phyloP scores from a whole-genome alignment of 2,113 vertebrate species.

The Mesitornis unicolor region DNA sequence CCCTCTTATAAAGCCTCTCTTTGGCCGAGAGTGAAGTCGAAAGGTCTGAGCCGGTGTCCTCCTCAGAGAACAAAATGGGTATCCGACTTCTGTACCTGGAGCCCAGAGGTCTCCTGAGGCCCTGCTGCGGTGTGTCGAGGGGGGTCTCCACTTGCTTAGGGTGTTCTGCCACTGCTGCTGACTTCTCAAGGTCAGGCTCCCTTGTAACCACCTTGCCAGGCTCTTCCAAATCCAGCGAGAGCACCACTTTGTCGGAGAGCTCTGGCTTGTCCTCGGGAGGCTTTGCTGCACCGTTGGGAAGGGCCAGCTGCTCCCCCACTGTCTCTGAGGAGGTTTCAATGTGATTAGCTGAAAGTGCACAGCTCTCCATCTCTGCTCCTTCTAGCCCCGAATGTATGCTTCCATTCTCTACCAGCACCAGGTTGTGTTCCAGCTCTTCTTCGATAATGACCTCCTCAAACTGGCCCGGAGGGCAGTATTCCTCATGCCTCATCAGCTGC shows the following conservation, averaged over 20 bases:
- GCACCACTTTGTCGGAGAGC: not conserved
- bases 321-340: constrained; percentile 42
- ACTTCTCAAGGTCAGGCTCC: constrained; percentile 31
- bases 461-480: constrained; percentile 60
- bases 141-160: constrained; percentile 12
- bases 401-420: constrained; percentile 45
- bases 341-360: not conserved
- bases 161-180: not conserved
- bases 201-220: not conserved
- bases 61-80: constrained; percentile 87
- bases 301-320: constrained; percentile 1
- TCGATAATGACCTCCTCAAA: constrained; percentile 66
- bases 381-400: constrained; percentile 37
- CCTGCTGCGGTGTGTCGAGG: not conserved
- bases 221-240: constrained; percentile 44
- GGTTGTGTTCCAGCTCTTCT: constrained; percentile 53
- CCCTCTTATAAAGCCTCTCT: constrained; percentile 77
- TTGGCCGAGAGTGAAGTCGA: constrained; percentile 77
- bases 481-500: constrained; percentile 74
- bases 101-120: constrained; percentile 20
- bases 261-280: not conserved
- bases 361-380: constrained; percentile 62
- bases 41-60: constrained; percentile 84
- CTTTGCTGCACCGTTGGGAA: constrained; percentile 31
- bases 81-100: constrained; percentile 84